A percentile compares a stretch with the other conserved stretches of the same genome.
Conservation (phyloP, 2,113 vertebrate species). For the Uria lomvia region DNA sequence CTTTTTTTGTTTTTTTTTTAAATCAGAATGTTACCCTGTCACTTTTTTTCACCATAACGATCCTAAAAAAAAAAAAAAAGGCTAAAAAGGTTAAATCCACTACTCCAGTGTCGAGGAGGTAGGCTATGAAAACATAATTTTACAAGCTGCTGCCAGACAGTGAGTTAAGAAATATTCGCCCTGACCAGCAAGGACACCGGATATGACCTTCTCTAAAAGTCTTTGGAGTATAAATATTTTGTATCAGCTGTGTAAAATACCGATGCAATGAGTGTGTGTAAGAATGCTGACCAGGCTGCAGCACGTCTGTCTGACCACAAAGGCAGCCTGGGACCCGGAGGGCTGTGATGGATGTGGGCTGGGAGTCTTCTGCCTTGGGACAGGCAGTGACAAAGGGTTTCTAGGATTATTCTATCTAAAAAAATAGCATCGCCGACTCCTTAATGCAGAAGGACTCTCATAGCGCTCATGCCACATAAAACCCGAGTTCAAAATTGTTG, state of each 20-base stretch:
- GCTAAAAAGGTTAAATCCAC: not conserved
- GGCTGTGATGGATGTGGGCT: not conserved
- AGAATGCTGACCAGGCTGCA: not conserved
- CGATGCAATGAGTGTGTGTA: not conserved
- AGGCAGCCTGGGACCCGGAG: not conserved
- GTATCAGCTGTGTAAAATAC: constrained; percentile 20
- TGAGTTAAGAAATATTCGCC: constrained; percentile 37
- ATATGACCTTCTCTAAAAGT: not conserved
- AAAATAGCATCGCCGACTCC: not conserved
- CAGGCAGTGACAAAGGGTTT: not conserved
- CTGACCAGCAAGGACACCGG: not conserved
- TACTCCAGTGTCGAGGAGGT: not conserved
- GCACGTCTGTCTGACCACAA: not conserved
- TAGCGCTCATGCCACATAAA: not conserved
- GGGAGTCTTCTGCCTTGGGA: not conserved
- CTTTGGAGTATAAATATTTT: not conserved
- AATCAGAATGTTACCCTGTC: not conserved
- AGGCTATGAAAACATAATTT: constrained; percentile 35
- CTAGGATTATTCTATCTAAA: not conserved
- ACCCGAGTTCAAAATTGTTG: not conserved
- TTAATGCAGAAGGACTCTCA: not conserved
- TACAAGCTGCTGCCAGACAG: constrained; percentile 42
- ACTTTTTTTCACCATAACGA: not conserved
- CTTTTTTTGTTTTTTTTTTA: not conserved
- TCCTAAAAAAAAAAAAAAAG: not conserved